Conservation (phyloP, 2,797 vertebrate genomes). For the Platyrinchus mystaceus region DNA sequence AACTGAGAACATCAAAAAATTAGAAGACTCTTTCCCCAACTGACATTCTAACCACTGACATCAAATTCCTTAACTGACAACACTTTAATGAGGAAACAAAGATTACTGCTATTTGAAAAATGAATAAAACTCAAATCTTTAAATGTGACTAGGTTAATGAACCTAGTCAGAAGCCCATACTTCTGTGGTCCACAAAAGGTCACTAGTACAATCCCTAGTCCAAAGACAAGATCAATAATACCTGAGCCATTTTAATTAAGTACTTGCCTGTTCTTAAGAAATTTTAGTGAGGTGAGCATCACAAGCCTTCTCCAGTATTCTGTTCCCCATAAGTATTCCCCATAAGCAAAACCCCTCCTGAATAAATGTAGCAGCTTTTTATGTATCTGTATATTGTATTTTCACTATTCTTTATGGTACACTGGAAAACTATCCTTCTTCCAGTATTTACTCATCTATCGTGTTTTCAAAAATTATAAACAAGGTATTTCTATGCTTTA, state of each 20-base stretch:
- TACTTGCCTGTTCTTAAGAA: not conserved
- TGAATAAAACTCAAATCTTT: not conserved
- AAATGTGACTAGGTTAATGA: not conserved
- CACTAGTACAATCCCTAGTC: not conserved
- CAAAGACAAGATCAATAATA: not conserved
- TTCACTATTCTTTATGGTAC: not conserved
- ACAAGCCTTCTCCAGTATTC: not conserved
- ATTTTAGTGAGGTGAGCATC: not conserved
- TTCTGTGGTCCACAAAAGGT: not conserved
- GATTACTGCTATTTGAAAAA: not conserved
- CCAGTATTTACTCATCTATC: not conserved
- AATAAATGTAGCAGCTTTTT: not conserved
- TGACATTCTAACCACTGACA: not conserved
- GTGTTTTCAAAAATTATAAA: not conserved
- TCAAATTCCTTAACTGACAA: not conserved
- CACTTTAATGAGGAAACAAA: not conserved
- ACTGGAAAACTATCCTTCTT: not conserved
- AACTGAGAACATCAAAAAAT: not conserved
- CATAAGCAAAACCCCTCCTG: rapidly evolving
- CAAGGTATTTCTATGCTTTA: not conserved
- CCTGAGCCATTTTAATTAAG: not conserved
- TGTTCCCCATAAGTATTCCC: not conserved
- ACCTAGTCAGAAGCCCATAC: not conserved
- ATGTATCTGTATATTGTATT: not conserved
- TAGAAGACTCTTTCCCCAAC: not conserved